Conservation (phyloP, 2,888 invertebrate genomes). For the Petrolisthes manimaculis region DNA sequence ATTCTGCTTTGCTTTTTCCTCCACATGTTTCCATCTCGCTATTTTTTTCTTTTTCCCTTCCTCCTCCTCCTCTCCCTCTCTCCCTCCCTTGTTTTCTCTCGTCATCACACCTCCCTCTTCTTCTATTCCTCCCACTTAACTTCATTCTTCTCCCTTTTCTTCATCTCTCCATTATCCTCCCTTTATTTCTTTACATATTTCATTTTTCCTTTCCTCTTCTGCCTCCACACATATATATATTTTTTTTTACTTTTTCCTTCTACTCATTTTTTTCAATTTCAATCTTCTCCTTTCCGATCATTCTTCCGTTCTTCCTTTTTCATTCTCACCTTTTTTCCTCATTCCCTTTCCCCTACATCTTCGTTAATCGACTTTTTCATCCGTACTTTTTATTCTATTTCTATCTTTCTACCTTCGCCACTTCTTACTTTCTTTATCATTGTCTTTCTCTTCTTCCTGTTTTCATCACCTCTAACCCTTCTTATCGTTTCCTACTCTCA, state of each 20-base stretch:
- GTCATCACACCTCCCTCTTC: conserved; percentile 1
- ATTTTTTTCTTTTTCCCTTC: background rate
- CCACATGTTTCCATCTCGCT: background rate
- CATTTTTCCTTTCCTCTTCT: background rate
- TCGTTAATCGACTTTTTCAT: background rate
- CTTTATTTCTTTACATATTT: background rate
- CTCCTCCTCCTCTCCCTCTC: background rate
- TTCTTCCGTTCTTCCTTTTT: background rate
- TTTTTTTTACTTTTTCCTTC: background rate
- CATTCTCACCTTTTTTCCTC: background rate
- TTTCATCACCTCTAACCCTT: background rate
- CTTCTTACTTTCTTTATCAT: background rate
- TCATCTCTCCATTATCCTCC: background rate
- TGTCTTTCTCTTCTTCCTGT: background rate
- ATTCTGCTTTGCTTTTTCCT: background rate
- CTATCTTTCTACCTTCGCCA: background rate
- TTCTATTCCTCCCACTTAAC: background rate
- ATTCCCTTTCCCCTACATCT: background rate
- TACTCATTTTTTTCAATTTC: background rate
- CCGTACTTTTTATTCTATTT: background rate
- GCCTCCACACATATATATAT: background rate
- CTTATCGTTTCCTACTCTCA: background rate
- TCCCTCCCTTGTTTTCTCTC: background rate
- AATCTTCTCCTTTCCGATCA: background rate
- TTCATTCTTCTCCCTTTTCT: background rate